Base-by-base conservation (phyloP, 2,113 vertebrate species). In the Capreolus pygargus region DNA sequence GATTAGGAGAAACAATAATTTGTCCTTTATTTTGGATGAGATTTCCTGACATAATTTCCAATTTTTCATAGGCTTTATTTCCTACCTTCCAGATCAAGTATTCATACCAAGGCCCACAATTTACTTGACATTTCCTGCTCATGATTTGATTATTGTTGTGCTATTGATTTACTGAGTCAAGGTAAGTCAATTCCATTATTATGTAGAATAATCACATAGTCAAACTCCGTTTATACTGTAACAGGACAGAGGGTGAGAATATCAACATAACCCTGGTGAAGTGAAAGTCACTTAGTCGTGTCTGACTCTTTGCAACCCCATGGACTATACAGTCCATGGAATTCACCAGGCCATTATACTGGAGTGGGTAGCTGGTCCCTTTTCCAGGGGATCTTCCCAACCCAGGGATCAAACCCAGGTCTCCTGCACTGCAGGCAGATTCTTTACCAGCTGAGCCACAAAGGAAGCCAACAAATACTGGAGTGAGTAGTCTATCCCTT, bases 241-340 rank as follows among this genome's bases (percentile, higher is more conserved):
- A 19, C 12, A 47, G 52, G 21, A 28, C 21, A 76, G 14, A 76
- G 10, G 10, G 3, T 88, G 23, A 54, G 28, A 52, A 16, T 58
- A 27, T 76, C 52, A 17, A 64, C 21, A 74, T 39, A 74, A 39
- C 19, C 67, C 19, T 36, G 8, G 17, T 11, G n/a, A 70, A 21
- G 9, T 36, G 64, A 36, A 70, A 70, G 8, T 70, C 4, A 0
- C n/a, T 70, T 9, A 70, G 17, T 11, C 1, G 1, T 36, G 64
- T 70, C n/a, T 19, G 2, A 36, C n/a, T 36, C 9, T 70, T 70
- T 70, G 64, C 0, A 0, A 36, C 64, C n/a, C 17, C 17, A 0
- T 70, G 17, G n/a, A 70, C 17, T 36, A 10, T 70, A 70, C 16
- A 70, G 64, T 36, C n/a, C 17, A 21, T 11, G 64, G 64, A 10